A percentile compares a stretch with the other conserved stretches of the same genome.
Conservation (phyloP, 2,113 vertebrate species). For the Carollia perspicillata region DNA sequence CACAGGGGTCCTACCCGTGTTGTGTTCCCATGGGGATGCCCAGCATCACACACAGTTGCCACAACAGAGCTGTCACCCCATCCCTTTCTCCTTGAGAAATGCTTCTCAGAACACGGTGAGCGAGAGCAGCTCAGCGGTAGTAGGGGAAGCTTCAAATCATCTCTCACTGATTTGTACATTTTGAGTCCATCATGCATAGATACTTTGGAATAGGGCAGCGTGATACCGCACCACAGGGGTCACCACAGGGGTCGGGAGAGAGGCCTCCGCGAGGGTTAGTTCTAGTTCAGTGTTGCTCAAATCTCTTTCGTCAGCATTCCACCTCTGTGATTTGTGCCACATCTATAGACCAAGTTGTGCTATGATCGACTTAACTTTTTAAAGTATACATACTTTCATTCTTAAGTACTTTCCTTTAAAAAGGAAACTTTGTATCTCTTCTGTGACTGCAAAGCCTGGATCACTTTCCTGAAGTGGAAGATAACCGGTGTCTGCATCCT, state of each 20-base stretch:
- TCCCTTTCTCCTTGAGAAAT: not conserved
- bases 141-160: not conserved
- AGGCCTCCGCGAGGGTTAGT: not conserved
- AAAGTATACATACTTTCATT: not conserved
- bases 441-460: not conserved
- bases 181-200: not conserved
- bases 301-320: not conserved
- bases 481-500: not conserved
- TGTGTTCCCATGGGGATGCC: fast-evolving
- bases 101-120: not conserved
- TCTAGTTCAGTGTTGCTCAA: not conserved
- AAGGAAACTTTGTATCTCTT: not conserved
- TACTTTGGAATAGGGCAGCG: not conserved
- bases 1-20: not conserved
- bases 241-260: not conserved
- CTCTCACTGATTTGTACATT: not conserved
- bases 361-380: not conserved
- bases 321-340: not conserved
- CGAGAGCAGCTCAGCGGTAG: not conserved
- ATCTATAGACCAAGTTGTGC: not conserved
- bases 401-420: constrained; percentile 4
- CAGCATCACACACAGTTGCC: not conserved
- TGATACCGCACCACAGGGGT: not conserved
- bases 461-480: not conserved
- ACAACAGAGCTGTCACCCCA: not conserved